Conservation (phyloP, 2,113 vertebrate genomes). For the human (Homo sapiens) region GRCh38 chr5:170611001-170611500, state of each 20-base stretch:
- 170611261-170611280: background rate
- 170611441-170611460: background rate
- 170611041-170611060: background rate
- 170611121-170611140: background rate
- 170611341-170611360: background rate
- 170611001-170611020: background rate
- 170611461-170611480: background rate
- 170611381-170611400: background rate
- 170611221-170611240: too few species aligned
- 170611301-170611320: background rate
- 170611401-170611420: background rate
- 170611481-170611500: background rate
- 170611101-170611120: background rate
- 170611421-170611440: background rate
- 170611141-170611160: background rate
- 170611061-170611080: background rate
- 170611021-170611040: background rate
- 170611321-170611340: background rate
- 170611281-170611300: accelerated
- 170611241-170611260: background rate
- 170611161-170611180: background rate
- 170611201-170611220: background rate
- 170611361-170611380: background rate
- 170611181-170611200: background rate
- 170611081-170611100: background rate